phyloP scores from a whole-genome alignment of 1,140 invertebrate genomes.

The Hirudo medicinalis region DNA sequence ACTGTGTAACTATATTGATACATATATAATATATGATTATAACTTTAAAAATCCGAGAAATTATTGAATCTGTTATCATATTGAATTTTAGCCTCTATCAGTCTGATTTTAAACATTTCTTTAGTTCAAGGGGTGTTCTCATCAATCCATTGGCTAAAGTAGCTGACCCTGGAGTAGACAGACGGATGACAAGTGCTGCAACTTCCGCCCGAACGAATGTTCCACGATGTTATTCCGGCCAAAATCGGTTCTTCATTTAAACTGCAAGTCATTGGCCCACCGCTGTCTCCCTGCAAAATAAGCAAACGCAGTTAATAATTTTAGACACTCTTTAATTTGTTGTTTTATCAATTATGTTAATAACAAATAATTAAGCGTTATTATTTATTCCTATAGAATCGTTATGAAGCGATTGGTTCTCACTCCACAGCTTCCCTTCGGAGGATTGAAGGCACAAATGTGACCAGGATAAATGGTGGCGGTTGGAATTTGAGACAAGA shows the following conservation, averaged over 20 bases:
- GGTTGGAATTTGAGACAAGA: not conserved
- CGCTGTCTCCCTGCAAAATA: slow-evolving; percentile 62
- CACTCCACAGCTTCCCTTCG: not conserved
- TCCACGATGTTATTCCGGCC: slow-evolving; percentile 85
- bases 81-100: too few species aligned
- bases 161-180: slow-evolving; percentile 65
- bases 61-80: too few species aligned
- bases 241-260: slow-evolving; percentile 40
- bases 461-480: not conserved
- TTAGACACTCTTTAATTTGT: not conserved
- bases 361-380: too few species aligned
- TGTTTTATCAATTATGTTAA: not conserved
- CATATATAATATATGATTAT: too few species aligned
- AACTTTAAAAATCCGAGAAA: too few species aligned
- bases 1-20: too few species aligned
- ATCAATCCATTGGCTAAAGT: slow-evolving; percentile 71
- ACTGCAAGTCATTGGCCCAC: slow-evolving; percentile 66
- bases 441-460: not conserved
- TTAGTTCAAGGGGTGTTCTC: slow-evolving; percentile 5
- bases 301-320: too few species aligned
- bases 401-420: not conserved
- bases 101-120: too few species aligned
- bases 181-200: slow-evolving; percentile 58
- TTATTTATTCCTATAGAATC: too few species aligned
- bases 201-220: slow-evolving; percentile 49